Percentiles rank a stretch among this genome's conserved stretches.
Conservation (phyloP, 2,888 invertebrate species). For the Cerastis leucographa region DNA sequence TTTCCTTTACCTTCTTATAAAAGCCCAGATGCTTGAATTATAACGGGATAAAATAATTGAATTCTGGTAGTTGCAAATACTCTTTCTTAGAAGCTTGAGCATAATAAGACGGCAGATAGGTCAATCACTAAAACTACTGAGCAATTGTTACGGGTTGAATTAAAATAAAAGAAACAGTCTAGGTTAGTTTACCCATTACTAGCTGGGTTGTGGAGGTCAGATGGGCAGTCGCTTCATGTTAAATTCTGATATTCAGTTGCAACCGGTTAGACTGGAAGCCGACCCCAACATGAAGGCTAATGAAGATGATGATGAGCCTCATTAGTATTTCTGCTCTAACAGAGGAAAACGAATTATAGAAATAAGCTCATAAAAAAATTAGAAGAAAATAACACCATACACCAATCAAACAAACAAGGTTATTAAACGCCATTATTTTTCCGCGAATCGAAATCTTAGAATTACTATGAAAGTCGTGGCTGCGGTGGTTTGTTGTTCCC, state of each 20-base stretch:
- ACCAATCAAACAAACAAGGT: neutral
- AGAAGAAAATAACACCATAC: conserved; percentile 4
- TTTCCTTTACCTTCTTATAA: neutral
- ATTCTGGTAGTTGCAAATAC: neutral
- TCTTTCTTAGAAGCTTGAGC: neutral
- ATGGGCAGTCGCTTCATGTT: too few species aligned
- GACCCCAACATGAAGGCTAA: too few species aligned
- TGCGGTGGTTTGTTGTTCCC: conserved; percentile 50
- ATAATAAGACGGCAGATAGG: neutral
- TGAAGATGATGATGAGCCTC: neutral
- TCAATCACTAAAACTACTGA: too few species aligned
- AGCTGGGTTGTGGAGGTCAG: too few species aligned
- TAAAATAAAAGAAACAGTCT: too few species aligned
- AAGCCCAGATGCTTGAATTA: neutral
- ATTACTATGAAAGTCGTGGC: conserved; percentile 19
- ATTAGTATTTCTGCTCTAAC: neutral
- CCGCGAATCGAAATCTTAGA: conserved; percentile 23
- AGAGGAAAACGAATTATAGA: neutral
- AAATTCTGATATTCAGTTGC: too few species aligned
- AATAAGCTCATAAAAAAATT: neutral
- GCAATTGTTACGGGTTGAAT: too few species aligned
- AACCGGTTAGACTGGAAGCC: too few species aligned
- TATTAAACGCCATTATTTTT: conserved; percentile 27
- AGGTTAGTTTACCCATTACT: neutral
- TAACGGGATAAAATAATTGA: neutral